Base-by-base conservation (phyloP, 1,140 invertebrate species). In the Papilio glaucus region DNA sequence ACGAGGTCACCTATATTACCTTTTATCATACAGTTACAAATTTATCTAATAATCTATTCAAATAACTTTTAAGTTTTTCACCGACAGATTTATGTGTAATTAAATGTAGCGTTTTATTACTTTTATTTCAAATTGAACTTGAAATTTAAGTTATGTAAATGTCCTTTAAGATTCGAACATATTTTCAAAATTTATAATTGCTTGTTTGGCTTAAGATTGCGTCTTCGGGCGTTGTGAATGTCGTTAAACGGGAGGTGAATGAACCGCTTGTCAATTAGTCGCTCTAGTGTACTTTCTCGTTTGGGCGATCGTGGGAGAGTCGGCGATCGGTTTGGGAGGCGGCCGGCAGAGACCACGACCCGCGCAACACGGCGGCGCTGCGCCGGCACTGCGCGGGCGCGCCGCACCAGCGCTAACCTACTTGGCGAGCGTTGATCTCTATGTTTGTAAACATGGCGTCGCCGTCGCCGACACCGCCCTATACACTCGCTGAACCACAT, bases 401-500 rank as follows among this genome's bases (percentile, higher is more conserved):
- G 77, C 21, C 75, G 49, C 71, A 76, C 81, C 81, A 82, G 85
- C 77, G 84, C 63, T 92, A 92, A 91, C 91, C 89, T 91, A 93
- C 89, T 91, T 93, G 81, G 80, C 80, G 91, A 82, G 75, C 91
- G 81, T 91, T 93, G 91, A 90, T 93, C 91, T 91, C 84, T 89
- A 91, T 93, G 91, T 93, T 93, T 93, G 89, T 92, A 93, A 93
- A 93, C 91, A 93, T 90, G 88, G 85, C 86, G 86, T 81, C 81
- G 84, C 77, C 77, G 81, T 26, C 75, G 67, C 71, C 77, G 79
- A 15, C 42, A 45, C 76, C 77, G 76, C 80, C 83, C 82, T 78
- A 71, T 80, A 70, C 74, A 72, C 65, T 45, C 39, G 24, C 65
- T 33, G 41, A 45, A 68, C 65, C 41, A 68, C 49, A 68, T 49